phyloP scores from a whole-genome alignment of 1,140 invertebrate genomes.

The Colletes gigas region DNA sequence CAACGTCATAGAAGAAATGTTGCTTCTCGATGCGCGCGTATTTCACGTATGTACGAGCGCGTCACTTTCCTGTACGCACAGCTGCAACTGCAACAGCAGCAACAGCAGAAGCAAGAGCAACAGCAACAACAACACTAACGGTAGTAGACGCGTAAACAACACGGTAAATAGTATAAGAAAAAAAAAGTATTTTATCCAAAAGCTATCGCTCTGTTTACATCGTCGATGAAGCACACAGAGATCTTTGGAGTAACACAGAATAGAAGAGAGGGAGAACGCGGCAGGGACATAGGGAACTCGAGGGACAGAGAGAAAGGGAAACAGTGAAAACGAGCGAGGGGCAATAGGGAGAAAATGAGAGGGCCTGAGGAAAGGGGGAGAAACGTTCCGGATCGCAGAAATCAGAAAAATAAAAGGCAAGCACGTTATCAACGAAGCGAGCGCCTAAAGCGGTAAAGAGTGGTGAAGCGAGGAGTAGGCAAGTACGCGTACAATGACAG shows the following conservation, averaged over 20 bases:
- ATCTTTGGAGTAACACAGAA: constrained; percentile 22
- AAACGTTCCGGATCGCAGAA: constrained; percentile 49
- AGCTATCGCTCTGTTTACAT: constrained; percentile 49
- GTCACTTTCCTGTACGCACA: constrained; percentile 23
- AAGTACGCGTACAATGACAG: constrained; percentile 41
- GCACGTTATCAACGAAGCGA: constrained; percentile 46
- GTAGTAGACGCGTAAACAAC: not conserved
- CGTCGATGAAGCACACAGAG: constrained; percentile 31
- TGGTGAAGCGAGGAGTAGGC: constrained; percentile 25
- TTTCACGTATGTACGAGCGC: constrained; percentile 26
- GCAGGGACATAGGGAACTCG: not conserved
- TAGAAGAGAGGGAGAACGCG: not conserved
- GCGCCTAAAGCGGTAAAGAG: constrained; percentile 51
- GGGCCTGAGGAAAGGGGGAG: constrained; percentile 12
- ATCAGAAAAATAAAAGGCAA: constrained; percentile 47
- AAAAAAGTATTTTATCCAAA: constrained; percentile 12
- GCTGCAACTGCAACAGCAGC: not conserved
- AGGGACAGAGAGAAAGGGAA: not conserved
- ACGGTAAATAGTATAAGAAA: not conserved
- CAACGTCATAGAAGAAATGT: constrained; percentile 41
- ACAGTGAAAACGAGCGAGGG: constrained; percentile 6
- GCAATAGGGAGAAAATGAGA: not conserved
- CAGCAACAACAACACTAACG: not conserved
- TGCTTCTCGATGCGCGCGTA: constrained; percentile 40
- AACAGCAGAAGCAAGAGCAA: not conserved